These are phyloP conservation scores for Orius insidiosus DNA, from an alignment of 1,140 invertebrate genomes.

Conservation along the genomic window DNA sequence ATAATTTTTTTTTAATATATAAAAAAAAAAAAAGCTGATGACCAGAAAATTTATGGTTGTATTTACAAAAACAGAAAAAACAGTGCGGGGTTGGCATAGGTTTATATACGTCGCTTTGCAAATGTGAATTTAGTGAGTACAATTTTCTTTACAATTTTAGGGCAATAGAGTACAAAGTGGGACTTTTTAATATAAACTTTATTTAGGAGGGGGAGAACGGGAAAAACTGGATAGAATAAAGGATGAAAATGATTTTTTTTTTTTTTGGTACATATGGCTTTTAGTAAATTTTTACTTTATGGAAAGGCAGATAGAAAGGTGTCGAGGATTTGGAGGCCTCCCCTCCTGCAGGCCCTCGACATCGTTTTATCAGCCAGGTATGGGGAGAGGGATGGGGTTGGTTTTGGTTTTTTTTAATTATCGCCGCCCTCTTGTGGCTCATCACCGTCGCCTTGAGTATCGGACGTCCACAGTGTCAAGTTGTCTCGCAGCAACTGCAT, in stretches of 20 bases:
- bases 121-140: conserved; percentile 1
- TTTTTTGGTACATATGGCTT: too few relatives aligned
- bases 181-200: background rate
- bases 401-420: conserved; percentile 38
- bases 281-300: too few relatives aligned
- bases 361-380: background rate
- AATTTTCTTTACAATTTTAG: conserved; percentile 1
- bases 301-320: too few relatives aligned
- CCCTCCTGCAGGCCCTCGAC: too few relatives aligned
- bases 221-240: too few relatives aligned
- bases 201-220: background rate
- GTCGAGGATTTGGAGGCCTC: too few relatives aligned
- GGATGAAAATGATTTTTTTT: too few relatives aligned
- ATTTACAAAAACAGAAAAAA: conserved; percentile 2
- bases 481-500: conserved; percentile 99
- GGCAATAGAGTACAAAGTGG: too few relatives aligned
- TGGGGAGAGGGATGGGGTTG: conserved; percentile 4
- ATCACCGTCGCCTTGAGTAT: conserved; percentile 86
- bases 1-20: conserved; percentile 1
- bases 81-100: conserved; percentile 10
- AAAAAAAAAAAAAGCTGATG: conserved; percentile 1
- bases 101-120: conserved; percentile 11
- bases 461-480: conserved; percentile 96
- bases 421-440: conserved; percentile 72
- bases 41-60: too few relatives aligned